A percentile compares a stretch with the other conserved stretches of the same genome.
Evolutionary conservation across 30 jellyfish, hydroid and myxozoan genomes (phyloP).

Genomic region (Pseudorhiza aurosa): DNA sequence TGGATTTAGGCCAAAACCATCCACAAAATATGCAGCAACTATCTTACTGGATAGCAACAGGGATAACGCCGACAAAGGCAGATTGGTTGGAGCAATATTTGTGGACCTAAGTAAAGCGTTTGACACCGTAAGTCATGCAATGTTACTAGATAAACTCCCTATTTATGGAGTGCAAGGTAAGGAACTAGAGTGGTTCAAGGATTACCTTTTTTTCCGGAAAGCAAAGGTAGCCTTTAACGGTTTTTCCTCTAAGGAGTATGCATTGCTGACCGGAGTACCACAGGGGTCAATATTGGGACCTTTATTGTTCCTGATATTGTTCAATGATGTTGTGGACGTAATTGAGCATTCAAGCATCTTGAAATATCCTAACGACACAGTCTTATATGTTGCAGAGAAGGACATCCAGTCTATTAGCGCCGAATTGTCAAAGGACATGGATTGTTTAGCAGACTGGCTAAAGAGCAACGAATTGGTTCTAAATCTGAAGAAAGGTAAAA

Average conservation of each 20-base stretch:
- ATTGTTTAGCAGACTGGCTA: conserved; percentile 6
- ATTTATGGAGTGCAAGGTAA: conserved; percentile 56
- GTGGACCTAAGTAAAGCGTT: conserved; percentile 73
- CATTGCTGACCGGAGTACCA: conserved; percentile 38
- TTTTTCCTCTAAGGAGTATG: conserved; percentile 47
- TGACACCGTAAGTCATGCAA: conserved; percentile 66
- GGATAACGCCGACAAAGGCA: conserved; percentile 64
- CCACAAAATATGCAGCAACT: conserved; percentile 77
- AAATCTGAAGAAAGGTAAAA: not conserved
- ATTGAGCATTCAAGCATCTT: conserved; percentile 48
- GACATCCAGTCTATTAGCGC: conserved; percentile 63
- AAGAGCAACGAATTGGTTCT: not conserved
- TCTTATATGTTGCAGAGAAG: conserved; percentile 59
- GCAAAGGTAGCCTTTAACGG: conserved; percentile 25
- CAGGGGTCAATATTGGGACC: conserved; percentile 64
- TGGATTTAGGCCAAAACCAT: conserved; percentile 56
- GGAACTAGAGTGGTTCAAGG: conserved; percentile 70
- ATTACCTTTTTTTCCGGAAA: conserved; percentile 59
- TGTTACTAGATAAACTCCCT: conserved; percentile 36
- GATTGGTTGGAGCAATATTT: conserved; percentile 77
- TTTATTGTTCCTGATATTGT: conserved; percentile 42
- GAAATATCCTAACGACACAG: conserved; percentile 63
- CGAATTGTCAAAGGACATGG: conserved; percentile 25
- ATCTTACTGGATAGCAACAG: conserved; percentile 65
- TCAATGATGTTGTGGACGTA: conserved; percentile 52